Base-by-base conservation (phyloP, 2,888 invertebrate species). In the Brenthis daphne region DNA sequence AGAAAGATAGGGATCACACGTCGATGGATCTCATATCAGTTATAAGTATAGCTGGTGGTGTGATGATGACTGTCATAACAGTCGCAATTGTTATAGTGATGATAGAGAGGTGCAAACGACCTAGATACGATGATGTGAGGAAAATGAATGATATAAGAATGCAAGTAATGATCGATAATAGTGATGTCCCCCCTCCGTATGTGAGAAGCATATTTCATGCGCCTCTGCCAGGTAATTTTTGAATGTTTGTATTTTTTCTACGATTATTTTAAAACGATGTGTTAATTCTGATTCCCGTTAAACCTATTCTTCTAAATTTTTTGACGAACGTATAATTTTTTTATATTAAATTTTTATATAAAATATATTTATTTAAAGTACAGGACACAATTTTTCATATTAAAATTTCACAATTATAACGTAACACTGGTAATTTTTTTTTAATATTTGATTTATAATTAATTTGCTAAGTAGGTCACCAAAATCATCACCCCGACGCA, bases 141-240 rank as follows among this genome's bases (percentile, higher is more conserved):
- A 92, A 92, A 77, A 82, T 90, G 43, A 89, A 92, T 75, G 89
- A 91, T 75, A 86, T 93, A 60, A 82, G 88, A 74, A 93, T 92
- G 89, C 89, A 92, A 80, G 89, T 88, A 6, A 88, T 90, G 82
- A 88, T 89, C 56, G 90, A 90, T 73, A 88, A 87, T 60, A 86
- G 87, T 73, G 88, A 92, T 73, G 76, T 85, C 0, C 90, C 92
- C 2, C 90, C 93, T n/a, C 93, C 93, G 1, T 94, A 93, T 73
- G 90, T 93, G 0, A 88, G 93, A 69, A 94, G 93, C 76, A 94
- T 94, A 64, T 94, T 94, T 70, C 94, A 94, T 75, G 91, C 93
- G 33, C 94, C 94, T 6, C 80, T 94, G 70, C 94, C 94, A 82
- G 94, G 94, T 94, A 83, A 80, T 57, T n/a, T 4, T 61, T 55